Evolutionary conservation across 1,140 invertebrate species (phyloP).

Genomic region (Lepeophtheirus salmonis): DNA sequence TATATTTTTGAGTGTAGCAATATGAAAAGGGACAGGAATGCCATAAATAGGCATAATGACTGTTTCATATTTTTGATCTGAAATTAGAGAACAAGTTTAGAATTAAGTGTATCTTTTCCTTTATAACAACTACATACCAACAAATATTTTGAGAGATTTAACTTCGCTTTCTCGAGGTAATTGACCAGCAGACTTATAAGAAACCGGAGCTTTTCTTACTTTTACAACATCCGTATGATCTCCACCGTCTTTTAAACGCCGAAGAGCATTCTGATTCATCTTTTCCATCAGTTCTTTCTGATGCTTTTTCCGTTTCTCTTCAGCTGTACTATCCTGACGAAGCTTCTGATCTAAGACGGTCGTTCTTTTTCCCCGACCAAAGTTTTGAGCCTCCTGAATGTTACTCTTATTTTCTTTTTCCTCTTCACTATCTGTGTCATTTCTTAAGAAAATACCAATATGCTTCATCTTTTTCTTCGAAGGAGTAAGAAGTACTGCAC

Average conservation of each 20-base stretch:
- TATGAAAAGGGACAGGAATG: conserved; percentile 88
- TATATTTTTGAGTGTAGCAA: conserved; percentile 96
- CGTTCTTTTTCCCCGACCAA: conserved; percentile 65
- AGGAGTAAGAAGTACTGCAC: conserved; percentile 70
- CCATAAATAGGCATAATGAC: conserved; percentile 92
- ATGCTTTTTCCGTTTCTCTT: conserved; percentile 90
- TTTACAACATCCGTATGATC: conserved; percentile 69
- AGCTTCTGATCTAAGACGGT: conserved; percentile 88
- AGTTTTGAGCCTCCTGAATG: conserved; percentile 42
- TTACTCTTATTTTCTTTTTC: conserved; percentile 59
- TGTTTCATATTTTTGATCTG: conserved; percentile 68
- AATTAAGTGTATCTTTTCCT: no score
- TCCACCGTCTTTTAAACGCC: conserved; percentile 43
- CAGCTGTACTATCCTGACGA: conserved; percentile 75
- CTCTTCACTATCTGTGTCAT: conserved; percentile 46
- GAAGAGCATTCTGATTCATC: conserved; percentile 77
- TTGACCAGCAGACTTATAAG: conserved; percentile 77
- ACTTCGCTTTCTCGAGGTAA: conserved; percentile 86
- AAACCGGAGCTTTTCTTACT: conserved; percentile 78
- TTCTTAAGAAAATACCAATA: conserved; percentile 83
- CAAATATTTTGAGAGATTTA: conserved; percentile 80
- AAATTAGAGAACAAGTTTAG: not conserved
- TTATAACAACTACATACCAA: no score
- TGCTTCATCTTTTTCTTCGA: conserved; percentile 91
- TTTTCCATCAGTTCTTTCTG: conserved; percentile 80